Conservation (phyloP, 2,113 vertebrate genomes). For the Petrocephalus microphthalmus region DNA sequence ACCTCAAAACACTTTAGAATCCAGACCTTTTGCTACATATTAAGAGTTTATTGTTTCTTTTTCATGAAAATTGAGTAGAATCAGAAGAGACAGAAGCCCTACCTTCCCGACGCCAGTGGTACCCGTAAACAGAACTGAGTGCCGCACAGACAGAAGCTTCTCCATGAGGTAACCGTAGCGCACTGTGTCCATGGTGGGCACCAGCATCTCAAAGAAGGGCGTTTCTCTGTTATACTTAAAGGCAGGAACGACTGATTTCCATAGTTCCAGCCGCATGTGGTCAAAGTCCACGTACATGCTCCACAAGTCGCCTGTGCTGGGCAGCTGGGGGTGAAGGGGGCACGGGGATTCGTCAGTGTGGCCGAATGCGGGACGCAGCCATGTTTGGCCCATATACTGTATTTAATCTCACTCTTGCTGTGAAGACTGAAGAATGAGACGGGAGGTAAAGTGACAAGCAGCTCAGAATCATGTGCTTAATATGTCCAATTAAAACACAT, state of each 20-base stretch:
- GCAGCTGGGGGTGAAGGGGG: constrained; percentile 54
- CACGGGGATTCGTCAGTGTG: neutral
- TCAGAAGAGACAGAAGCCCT: neutral
- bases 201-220: constrained; percentile 81
- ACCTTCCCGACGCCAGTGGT: constrained; percentile 82
- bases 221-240: constrained; percentile 67
- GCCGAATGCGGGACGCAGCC: neutral
- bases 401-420: neutral
- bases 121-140: constrained; percentile 75
- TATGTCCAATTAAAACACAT: neutral
- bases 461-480: neutral
- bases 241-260: constrained; percentile 69
- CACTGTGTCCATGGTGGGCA: constrained; percentile 78
- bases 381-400: neutral
- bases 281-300: constrained; percentile 71
- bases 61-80: neutral
- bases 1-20: neutral
- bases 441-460: neutral
- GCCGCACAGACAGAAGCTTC: constrained; percentile 70
- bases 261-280: constrained; percentile 61
- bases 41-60: neutral
- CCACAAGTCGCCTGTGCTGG: constrained; percentile 66
- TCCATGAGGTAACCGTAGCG: constrained; percentile 82
- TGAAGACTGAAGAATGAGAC: neutral
- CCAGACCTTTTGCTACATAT: neutral